Percentiles rank a stretch among this genome's conserved stretches.
Evolutionary conservation across 2,888 invertebrate species (phyloP).

Genomic region (Leucoma salicis): DNA sequence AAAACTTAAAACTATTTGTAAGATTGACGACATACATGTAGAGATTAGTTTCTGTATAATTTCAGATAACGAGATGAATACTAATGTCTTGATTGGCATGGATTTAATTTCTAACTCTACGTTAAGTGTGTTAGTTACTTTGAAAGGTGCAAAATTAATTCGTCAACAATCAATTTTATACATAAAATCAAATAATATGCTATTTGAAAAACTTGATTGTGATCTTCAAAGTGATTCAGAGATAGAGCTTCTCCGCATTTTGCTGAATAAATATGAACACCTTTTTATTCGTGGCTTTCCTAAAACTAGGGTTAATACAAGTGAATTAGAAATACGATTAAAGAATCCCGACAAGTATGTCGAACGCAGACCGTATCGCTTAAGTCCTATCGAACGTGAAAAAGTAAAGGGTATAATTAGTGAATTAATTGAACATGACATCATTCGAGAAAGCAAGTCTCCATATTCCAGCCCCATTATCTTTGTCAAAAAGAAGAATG

Average conservation of each 20-base stretch:
- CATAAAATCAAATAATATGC: not conserved
- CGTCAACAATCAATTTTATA: not conserved
- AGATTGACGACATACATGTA: not conserved
- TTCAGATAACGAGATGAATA: not conserved
- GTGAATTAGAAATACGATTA: constrained; percentile 15
- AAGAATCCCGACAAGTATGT: constrained; percentile 33
- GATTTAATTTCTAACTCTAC: not conserved
- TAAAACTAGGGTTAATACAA: constrained; percentile 32
- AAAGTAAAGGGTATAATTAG: constrained; percentile 29
- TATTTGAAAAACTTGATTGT: constrained; percentile 2
- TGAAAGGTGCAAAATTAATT: constrained; percentile 1
- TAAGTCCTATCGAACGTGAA: constrained; percentile 33
- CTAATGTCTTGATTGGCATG: not conserved
- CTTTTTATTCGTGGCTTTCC: constrained; percentile 32
- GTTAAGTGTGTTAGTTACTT: not conserved
- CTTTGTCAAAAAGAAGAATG: constrained; percentile 36
- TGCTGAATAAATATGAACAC: constrained; percentile 24
- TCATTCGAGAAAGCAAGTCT: constrained; percentile 36
- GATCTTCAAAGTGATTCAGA: not conserved
- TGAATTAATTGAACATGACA: constrained; percentile 32
- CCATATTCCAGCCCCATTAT: constrained; percentile 35
- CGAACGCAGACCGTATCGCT: constrained; percentile 33
- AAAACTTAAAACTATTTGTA: not conserved
- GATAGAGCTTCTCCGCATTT: not conserved
- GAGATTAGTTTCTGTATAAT: not conserved